Evolutionary conservation across 92 coral and sea anemone genomes (phyloP).

Genomic region (Porites rus): DNA sequence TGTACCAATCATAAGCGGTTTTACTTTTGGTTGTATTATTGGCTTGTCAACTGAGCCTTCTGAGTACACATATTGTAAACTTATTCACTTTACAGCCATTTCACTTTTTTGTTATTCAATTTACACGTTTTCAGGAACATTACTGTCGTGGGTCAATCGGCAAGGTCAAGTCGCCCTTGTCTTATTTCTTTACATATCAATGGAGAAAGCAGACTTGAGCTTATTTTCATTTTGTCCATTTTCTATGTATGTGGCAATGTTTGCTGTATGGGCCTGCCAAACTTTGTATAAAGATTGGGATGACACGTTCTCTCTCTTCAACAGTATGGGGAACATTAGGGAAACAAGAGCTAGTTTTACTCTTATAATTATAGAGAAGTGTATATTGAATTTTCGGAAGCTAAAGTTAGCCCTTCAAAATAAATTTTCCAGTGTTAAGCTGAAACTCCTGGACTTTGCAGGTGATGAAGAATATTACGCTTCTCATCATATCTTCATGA

Average conservation of each 20-base stretch:
- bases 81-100: background rate
- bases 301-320: background rate
- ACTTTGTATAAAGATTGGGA: background rate
- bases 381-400: constrained; percentile 4
- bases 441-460: constrained; percentile 67
- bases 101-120: background rate
- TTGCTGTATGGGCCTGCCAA: background rate
- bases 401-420: constrained; percentile 56
- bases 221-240: constrained; percentile 1
- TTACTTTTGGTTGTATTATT: background rate
- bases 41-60: background rate
- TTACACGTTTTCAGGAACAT: background rate
- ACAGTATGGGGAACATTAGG: background rate
- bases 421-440: constrained; percentile 34
- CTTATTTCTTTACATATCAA: background rate
- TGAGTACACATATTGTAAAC: background rate
- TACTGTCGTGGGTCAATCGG: background rate
- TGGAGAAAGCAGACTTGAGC: background rate
- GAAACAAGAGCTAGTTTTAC: constrained; percentile 2
- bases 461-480: constrained; percentile 66
- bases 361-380: constrained; percentile 2
- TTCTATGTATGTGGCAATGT: background rate
- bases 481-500: constrained; percentile 63
- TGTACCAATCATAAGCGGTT: background rate
- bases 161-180: background rate